phyloP scores from a whole-genome alignment of 2,797 vertebrate species.

The Uromys caudimaculatus region DNA sequence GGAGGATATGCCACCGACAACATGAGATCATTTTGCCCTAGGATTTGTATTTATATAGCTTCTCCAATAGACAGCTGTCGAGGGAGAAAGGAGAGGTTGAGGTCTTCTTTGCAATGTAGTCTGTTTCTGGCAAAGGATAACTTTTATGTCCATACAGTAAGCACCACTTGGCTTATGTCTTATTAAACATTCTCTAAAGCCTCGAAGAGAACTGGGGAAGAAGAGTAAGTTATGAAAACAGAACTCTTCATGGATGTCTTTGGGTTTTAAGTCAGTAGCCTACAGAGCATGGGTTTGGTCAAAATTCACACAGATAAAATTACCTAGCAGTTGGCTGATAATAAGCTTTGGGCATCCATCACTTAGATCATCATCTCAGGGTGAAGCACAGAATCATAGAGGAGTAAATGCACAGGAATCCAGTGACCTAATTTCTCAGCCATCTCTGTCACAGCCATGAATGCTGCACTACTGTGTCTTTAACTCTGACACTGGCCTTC shows the following conservation, averaged over 20 bases:
- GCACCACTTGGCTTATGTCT: neutral
- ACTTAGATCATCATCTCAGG: neutral
- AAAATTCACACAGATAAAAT: neutral
- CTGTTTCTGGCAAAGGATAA: neutral
- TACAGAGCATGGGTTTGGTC: neutral
- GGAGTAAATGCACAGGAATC: neutral
- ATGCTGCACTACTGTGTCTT: neutral
- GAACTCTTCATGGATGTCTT: neutral
- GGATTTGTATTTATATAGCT: neutral
- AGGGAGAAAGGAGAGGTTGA: conserved; percentile 13
- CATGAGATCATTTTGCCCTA: neutral
- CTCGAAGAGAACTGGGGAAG: neutral
- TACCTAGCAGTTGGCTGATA: neutral
- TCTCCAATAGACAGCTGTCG: neutral
- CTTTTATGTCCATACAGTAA: neutral
- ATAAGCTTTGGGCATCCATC: neutral
- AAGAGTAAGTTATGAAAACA: neutral
- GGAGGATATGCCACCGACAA: conserved; percentile 79
- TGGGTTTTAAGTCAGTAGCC: neutral
- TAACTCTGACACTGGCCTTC: neutral
- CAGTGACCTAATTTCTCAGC: conserved; percentile 42
- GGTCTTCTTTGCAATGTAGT: neutral
- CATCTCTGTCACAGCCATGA: neutral
- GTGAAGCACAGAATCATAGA: neutral
- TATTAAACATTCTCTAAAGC: neutral